These are phyloP conservation scores for Ceratosolen fusciceps DNA, from an alignment of 1,140 invertebrate species.

Conservation along the genomic window DNA sequence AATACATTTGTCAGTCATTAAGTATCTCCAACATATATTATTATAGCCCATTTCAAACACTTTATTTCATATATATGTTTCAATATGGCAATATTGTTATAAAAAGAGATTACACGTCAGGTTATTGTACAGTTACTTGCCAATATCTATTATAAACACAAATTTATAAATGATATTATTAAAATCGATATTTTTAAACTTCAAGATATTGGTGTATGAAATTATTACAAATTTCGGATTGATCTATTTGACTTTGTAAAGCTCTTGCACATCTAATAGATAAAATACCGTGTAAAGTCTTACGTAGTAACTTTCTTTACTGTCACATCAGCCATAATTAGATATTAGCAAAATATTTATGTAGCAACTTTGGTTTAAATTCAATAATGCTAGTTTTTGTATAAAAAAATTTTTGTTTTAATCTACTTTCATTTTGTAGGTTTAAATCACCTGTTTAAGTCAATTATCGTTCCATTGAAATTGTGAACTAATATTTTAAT, in stretches of 20 bases:
- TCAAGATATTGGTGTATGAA: slow-evolving; percentile 38
- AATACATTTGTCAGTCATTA: neutral
- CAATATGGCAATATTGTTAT: too few species aligned
- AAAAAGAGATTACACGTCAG: neutral
- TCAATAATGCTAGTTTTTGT: neutral
- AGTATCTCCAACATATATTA: neutral
- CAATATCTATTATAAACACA: neutral
- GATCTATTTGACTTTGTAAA: slow-evolving; percentile 36
- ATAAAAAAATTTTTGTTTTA: neutral
- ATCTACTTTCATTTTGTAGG: neutral
- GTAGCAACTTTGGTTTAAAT: neutral
- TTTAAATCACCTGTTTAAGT: neutral
- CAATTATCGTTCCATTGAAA: neutral
- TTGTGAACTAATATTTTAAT: neutral
- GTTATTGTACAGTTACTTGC: neutral
- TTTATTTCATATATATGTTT: neutral
- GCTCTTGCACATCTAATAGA: neutral
- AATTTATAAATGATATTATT: neutral
- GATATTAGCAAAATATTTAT: slow-evolving; percentile 1
- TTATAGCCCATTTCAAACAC: too few species aligned
- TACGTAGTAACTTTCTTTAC: slow-evolving; percentile 4
- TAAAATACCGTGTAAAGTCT: slow-evolving; percentile 27
- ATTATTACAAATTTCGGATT: slow-evolving; percentile 42
- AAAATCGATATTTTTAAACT: slow-evolving; percentile 16
- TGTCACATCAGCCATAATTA: neutral